Evolutionary conservation across 2,113 vertebrate genomes (phyloP).

Genomic region (Melanerpes aurifrons): DNA sequence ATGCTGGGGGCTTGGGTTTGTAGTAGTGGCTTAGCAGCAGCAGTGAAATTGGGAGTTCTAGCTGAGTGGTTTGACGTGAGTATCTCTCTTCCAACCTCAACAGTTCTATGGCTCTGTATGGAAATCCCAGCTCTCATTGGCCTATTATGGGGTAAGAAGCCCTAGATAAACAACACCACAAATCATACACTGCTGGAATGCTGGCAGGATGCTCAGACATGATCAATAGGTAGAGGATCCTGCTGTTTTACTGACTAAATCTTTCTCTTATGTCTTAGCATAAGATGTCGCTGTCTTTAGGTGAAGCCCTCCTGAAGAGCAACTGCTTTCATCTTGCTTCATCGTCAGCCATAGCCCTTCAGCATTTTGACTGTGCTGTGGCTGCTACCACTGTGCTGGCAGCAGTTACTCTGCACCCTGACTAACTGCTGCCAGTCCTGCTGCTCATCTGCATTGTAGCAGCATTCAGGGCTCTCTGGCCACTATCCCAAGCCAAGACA

Average conservation of each 20-base stretch:
- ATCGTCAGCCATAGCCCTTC: background rate
- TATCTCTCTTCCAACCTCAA: too few relatives aligned
- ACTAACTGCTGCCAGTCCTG: background rate
- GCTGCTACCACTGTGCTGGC: background rate
- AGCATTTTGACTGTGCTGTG: background rate
- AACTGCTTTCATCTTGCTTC: background rate
- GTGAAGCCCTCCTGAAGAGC: background rate
- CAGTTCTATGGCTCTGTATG: too few relatives aligned
- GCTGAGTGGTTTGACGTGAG: too few relatives aligned
- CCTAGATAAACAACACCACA: background rate
- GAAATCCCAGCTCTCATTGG: background rate
- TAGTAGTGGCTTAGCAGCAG: too few relatives aligned
- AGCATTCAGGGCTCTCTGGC: background rate
- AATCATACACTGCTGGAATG: background rate
- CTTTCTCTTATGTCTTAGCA: background rate
- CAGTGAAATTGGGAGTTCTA: too few relatives aligned
- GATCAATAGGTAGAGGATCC: background rate
- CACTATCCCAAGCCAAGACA: background rate
- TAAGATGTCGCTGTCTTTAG: background rate
- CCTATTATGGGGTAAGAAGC: background rate
- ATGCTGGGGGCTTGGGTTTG: too few relatives aligned
- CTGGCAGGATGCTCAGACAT: background rate
- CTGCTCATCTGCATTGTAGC: background rate
- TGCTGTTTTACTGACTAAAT: background rate
- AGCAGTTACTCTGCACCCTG: background rate